These are phyloP conservation scores for Platalea minor DNA, from an alignment of 2,797 vertebrate genomes.

Conservation along the genomic window DNA sequence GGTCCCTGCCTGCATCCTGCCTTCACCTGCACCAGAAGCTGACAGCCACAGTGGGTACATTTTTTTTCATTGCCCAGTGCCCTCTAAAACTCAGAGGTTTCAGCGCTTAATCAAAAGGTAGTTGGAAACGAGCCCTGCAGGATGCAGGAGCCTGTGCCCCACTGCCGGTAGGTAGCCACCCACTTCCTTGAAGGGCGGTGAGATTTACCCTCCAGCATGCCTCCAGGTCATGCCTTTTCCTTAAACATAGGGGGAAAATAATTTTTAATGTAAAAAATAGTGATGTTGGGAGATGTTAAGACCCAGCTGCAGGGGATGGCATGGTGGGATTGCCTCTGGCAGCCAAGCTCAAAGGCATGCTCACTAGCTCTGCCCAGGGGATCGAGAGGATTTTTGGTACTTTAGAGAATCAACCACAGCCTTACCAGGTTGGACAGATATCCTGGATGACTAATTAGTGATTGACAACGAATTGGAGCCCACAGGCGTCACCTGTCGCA, in stretches of 20 bases:
- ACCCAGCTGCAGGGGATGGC: neutral
- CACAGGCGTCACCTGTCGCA: fast-evolving
- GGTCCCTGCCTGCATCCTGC: neutral
- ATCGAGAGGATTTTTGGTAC: neutral
- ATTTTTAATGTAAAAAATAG: neutral
- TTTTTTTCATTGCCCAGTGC: neutral
- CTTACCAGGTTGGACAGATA: neutral
- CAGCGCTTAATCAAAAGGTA: neutral
- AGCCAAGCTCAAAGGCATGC: neutral
- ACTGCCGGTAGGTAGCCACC: fast-evolving
- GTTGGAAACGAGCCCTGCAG: neutral
- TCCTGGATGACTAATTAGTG: neutral
- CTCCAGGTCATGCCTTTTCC: neutral
- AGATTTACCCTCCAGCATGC: neutral
- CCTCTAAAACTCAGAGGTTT: neutral
- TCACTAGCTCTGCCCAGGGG: neutral
- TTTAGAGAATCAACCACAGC: neutral
- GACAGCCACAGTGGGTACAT: neutral
- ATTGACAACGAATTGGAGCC: neutral
- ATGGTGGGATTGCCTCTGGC: neutral
- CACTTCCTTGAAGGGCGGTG: fast-evolving
- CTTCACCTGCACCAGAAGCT: neutral
- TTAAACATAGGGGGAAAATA: neutral
- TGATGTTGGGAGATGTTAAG: neutral
- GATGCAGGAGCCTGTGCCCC: neutral